A percentile compares a stretch with the other conserved stretches of the same genome.
Conservation (phyloP, 2,113 vertebrate species). For the Taurulus bubalis region DNA sequence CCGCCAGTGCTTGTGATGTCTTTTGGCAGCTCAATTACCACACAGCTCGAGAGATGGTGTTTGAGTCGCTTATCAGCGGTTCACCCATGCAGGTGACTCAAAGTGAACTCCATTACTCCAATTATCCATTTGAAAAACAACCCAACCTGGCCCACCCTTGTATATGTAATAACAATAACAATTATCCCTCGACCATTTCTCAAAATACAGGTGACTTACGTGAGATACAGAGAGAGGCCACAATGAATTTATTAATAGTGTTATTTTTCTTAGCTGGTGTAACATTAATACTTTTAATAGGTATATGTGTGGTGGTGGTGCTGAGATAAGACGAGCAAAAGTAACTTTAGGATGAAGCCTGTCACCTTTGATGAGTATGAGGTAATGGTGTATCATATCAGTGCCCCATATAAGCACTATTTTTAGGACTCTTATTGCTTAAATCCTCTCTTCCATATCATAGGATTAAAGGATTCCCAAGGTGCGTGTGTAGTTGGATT, state of each 20-base stretch:
- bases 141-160: constrained; percentile 27
- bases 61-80: constrained; percentile 57
- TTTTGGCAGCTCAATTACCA: constrained; percentile 70
- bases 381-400: constrained; percentile 46
- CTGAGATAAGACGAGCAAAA: constrained; percentile 48
- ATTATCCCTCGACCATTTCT: constrained; percentile 47
- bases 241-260: constrained; percentile 41
- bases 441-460: constrained; percentile 74
- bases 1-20: constrained; percentile 39
- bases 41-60: constrained; percentile 35
- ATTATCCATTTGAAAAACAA: constrained; percentile 69
- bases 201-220: constrained; percentile 11
- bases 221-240: constrained; percentile 9
- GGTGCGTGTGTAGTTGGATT: constrained; percentile 51
- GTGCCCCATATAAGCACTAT: constrained; percentile 62
- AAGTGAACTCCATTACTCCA: constrained; percentile 57
- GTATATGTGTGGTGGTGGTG: constrained; percentile 24
- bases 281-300: constrained; percentile 49
- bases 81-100: constrained; percentile 69
- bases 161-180: constrained; percentile 50
- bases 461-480: constrained; percentile 75
- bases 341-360: constrained; percentile 44
- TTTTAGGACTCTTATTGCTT: constrained; percentile 65
- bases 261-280: constrained; percentile 44
- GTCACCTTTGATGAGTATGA: constrained; percentile 61